Conservation (phyloP, 2,797 vertebrate genomes). For the Basileuterus tristriatus region DNA sequence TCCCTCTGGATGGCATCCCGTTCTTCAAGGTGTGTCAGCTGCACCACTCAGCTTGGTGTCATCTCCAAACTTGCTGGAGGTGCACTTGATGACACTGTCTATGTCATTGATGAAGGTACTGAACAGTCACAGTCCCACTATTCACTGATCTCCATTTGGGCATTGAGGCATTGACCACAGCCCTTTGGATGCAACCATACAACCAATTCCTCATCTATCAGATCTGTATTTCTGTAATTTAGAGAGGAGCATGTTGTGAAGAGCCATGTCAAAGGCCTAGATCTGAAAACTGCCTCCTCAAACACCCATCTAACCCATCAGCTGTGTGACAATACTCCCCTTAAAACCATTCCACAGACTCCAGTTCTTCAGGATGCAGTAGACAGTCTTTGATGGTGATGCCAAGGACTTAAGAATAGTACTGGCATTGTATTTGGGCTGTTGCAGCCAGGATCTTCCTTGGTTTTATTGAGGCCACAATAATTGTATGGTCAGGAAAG, state of each 20-base stretch:
- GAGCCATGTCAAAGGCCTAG: accelerated
- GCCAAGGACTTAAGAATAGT: not conserved
- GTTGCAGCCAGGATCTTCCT: not conserved
- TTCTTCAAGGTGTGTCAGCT: not conserved
- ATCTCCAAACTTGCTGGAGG: not conserved
- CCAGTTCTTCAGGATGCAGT: not conserved
- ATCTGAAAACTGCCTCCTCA: not conserved
- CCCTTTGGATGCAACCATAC: not conserved
- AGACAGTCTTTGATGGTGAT: not conserved
- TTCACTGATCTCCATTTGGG: not conserved
- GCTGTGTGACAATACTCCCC: not conserved
- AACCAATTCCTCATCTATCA: not conserved
- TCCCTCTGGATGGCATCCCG: not conserved
- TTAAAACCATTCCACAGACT: not conserved
- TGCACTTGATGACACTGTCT: not conserved
- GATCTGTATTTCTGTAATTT: not conserved
- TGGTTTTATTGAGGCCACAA: not conserved
- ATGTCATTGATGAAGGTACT: not conserved
- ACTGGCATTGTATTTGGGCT: not conserved
- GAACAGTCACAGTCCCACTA: not conserved
- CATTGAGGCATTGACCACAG: not conserved
- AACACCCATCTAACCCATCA: not conserved
- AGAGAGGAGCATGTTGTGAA: not conserved
- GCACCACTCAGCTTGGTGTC: not conserved
- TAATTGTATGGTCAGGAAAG: not conserved